Evolutionary conservation across 2,797 vertebrate species (phyloP), one percentile per base, ranked within the genome.

Genomic region (Paedocypris micromegethes): DNA sequence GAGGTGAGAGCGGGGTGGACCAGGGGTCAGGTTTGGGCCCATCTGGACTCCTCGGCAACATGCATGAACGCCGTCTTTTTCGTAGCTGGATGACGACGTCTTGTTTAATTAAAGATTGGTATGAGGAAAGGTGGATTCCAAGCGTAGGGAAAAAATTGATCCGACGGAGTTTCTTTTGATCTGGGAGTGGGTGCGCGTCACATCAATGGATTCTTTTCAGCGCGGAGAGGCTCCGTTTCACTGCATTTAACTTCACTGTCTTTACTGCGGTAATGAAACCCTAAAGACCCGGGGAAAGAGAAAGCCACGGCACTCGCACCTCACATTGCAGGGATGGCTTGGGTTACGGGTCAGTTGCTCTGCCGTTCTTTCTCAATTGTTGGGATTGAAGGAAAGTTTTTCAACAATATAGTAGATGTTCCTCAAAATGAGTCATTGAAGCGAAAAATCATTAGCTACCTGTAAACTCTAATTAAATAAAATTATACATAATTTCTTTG

Each of bases 41-140:
- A 42, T 58, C 54, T 61, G 56, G 66, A 75, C 73, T 77, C 68
- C 75, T 73, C 52, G 44, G 58, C 41, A 9, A 66, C 51, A 49
- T 58, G 54, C 41, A 54, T 72, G 38, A 75, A 77, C 63, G 60
- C 72, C 45, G 43, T 58, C 50, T 63, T 46, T 68, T 73, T 72
- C 64, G 71, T 75, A 75, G 64, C 66, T 57, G 65, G 72, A 75
- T 66, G 64, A 66, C 69, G 72, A 70, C 72, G 72, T 63, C 63
- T 57, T 23, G 43, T 78, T 76, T 78, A 72, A 79, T 78, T 80
- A 82, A 70, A 75, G 62, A 70, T 74, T 65, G 76, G 49, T 76
- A 77, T 74, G 48, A 64, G 69, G 58, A 64, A 61, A 70, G 58
- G 66, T 62, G 64, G 65, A 63, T 70, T 78, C 56, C 49, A 60